Evolutionary conservation across 2,888 invertebrate genomes (phyloP).

Genomic region (Scaptomyza caliginosa): DNA sequence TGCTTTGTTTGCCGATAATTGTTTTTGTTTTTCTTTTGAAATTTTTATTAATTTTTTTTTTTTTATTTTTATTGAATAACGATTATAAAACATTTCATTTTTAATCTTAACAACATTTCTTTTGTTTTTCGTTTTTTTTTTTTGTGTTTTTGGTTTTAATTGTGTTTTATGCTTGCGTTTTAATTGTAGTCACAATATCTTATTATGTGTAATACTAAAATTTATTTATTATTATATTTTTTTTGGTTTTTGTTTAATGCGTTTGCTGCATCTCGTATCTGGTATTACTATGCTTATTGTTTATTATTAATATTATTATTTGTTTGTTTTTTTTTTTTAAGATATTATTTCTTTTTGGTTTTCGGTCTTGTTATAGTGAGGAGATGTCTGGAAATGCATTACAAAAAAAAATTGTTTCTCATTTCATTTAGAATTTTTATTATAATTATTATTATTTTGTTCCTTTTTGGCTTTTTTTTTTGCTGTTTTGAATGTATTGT

Average conservation of each 20-base stretch:
- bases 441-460: background rate
- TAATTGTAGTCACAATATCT: constrained; percentile 60
- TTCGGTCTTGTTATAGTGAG: constrained; percentile 6
- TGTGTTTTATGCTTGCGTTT: constrained; percentile 40
- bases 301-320: constrained; percentile 17
- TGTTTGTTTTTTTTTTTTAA: constrained; percentile 1
- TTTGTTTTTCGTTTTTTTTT: constrained; percentile 41
- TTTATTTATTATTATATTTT: constrained; percentile 35
- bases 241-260: constrained; percentile 19
- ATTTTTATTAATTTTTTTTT: constrained; percentile 46
- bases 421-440: constrained; percentile 21
- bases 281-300: constrained; percentile 17
- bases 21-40: constrained; percentile 30
- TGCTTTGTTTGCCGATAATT: constrained; percentile 21
- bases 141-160: constrained; percentile 41
- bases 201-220: constrained; percentile 68
- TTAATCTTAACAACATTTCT: constrained; percentile 84
- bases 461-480: background rate
- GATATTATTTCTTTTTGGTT: constrained; percentile 13
- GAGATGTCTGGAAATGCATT: constrained; percentile 7
- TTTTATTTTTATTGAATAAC: constrained; percentile 82
- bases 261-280: constrained; percentile 23
- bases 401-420: constrained; percentile 28
- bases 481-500: constrained; percentile 3
- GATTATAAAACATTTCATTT: constrained; percentile 85